Percentiles rank a stretch among this genome's conserved stretches.
These are phyloP conservation scores for Pedetes capensis DNA, from an alignment of 2,113 vertebrate genomes.

Conservation along the genomic window DNA sequence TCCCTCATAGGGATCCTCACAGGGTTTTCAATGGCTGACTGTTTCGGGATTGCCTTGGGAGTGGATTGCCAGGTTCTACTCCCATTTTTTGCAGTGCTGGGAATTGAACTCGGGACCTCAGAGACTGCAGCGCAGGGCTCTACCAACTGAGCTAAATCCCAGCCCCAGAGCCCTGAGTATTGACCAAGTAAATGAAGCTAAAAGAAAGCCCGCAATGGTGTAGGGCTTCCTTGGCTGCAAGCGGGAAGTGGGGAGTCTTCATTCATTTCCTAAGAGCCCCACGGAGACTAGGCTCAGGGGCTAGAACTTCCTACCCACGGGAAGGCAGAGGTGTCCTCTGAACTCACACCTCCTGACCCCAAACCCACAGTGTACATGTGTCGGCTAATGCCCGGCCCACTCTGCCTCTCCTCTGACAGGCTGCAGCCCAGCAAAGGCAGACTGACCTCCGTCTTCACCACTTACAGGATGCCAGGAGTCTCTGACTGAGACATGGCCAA, in stretches of 20 bases:
- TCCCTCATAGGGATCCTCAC: too few species aligned
- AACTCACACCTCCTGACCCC: neutral
- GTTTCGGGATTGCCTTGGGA: too few species aligned
- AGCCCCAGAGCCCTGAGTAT: neutral
- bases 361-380: neutral
- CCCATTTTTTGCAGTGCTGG: too few species aligned
- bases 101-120: too few species aligned
- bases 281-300: neutral
- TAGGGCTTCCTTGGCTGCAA: neutral
- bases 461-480: neutral
- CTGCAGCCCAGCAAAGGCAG: neutral
- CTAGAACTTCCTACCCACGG: neutral
- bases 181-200: neutral
- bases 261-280: too few species aligned
- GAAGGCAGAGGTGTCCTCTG: neutral
- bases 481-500: neutral
- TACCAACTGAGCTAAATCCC: too few species aligned
- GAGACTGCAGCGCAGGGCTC: too few species aligned
- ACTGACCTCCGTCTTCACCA: neutral
- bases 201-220: neutral
- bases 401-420: neutral
- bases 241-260: neutral
- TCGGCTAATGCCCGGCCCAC: rapidly evolving
- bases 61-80: too few species aligned
- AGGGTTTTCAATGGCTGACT: too few species aligned